Conservation (phyloP, 2,113 vertebrate species). For the Platysteira castanea region DNA sequence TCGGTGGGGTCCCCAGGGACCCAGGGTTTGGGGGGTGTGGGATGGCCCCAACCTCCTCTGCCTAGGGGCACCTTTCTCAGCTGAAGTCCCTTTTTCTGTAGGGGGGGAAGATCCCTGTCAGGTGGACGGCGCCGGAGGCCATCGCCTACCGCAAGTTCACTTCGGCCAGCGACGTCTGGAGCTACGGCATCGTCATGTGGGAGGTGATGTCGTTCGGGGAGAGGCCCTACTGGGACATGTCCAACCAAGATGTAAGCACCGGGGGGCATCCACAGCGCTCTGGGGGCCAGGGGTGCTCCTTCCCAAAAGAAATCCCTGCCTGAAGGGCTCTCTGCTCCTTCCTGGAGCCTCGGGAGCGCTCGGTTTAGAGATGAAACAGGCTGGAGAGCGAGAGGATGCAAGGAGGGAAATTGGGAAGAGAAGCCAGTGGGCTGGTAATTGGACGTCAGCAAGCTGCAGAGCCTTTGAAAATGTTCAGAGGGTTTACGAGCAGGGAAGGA, state of each 20-base stretch:
- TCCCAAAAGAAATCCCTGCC: neutral
- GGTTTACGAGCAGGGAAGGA: constrained; percentile 70
- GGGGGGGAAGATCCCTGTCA: constrained; percentile 82
- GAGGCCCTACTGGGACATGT: constrained; percentile 85
- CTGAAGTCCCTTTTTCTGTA: neutral
- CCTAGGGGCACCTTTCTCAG: neutral
- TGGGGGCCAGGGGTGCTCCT: neutral
- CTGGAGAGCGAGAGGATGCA: constrained; percentile 44
- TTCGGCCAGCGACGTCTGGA: constrained; percentile 81
- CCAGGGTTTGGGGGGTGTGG: fast-evolving
- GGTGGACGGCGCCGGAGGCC: constrained; percentile 81
- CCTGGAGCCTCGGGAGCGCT: neutral
- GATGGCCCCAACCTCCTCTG: neutral
- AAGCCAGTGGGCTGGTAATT: constrained; percentile 79
- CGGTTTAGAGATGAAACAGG: constrained; percentile 61
- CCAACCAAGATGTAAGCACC: constrained; percentile 81
- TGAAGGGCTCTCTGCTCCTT: neutral
- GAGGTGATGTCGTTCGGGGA: constrained; percentile 85
- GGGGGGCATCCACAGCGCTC: neutral
- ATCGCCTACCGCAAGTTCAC: constrained; percentile 84
- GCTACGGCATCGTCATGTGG: constrained; percentile 85
- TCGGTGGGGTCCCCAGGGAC: neutral
- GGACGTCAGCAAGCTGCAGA: constrained; percentile 72
- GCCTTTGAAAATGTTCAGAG: constrained; percentile 80
- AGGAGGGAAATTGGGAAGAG: constrained; percentile 70